A percentile compares a stretch with the other conserved stretches of the same genome.
Evolutionary conservation across 2,797 vertebrate genomes (phyloP).

Genomic region (Centroberyx gerrardi): DNA sequence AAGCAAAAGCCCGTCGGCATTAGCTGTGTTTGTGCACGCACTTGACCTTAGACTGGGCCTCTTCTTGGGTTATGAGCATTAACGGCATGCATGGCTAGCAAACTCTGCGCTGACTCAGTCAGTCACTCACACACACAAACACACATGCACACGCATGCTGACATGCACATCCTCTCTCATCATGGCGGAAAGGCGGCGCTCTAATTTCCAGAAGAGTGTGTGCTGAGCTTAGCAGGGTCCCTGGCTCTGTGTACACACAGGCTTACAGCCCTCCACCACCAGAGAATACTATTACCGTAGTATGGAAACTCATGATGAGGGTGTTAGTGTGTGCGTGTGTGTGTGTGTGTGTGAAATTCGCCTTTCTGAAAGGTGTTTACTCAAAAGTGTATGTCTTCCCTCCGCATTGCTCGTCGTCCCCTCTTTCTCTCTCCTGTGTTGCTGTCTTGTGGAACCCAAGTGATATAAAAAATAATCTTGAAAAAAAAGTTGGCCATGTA

Average conservation of each 20-base stretch:
- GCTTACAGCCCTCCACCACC: constrained; percentile 26
- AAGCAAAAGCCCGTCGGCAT: constrained; percentile 32
- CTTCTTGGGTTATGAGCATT: constrained; percentile 64
- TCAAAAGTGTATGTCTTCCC: background rate
- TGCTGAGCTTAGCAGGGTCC: constrained; percentile 29
- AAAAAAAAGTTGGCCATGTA: too few relatives aligned
- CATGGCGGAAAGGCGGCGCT: constrained; percentile 19
- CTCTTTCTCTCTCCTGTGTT: background rate
- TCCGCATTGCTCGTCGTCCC: background rate
- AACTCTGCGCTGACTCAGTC: constrained; percentile 46
- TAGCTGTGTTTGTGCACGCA: constrained; percentile 60
- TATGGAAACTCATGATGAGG: constrained; percentile 15
- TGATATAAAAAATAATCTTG: too few relatives aligned
- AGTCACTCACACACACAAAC: background rate
- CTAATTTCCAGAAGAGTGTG: constrained; percentile 57
- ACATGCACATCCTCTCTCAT: constrained; percentile 36
- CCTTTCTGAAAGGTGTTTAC: constrained; percentile 16
- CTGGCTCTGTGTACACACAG: constrained; percentile 35
- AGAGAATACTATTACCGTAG: constrained; percentile 34
- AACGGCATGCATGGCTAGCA: constrained; percentile 49
- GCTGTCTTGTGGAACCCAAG: too few relatives aligned
- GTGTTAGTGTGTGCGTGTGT: constrained; percentile 16
- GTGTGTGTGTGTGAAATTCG: background rate
- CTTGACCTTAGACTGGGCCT: constrained; percentile 68
- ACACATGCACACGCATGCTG: background rate